Percentiles rank a stretch among this genome's conserved stretches.
Evolutionary conservation across 2,888 invertebrate species (phyloP).

Genomic region (Dolichopus griseipennis): DNA sequence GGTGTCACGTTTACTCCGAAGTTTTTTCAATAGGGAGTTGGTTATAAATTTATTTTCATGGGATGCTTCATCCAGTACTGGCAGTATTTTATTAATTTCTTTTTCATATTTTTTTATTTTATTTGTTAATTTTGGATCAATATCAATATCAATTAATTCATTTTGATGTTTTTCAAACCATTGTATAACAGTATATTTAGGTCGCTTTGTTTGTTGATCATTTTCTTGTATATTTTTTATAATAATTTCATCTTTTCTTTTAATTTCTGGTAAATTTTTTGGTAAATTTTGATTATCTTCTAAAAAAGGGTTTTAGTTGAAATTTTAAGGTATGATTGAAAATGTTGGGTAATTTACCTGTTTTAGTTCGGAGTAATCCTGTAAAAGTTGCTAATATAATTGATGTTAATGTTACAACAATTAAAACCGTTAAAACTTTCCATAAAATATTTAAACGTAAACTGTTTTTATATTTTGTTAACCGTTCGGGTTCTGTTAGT

Average conservation of each 20-base stretch:
- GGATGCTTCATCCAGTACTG: background rate
- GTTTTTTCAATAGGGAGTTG: background rate
- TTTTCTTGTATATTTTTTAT: too few relatives aligned
- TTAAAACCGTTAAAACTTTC: background rate
- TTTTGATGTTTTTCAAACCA: background rate
- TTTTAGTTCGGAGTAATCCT: background rate
- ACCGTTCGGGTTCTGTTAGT: background rate
- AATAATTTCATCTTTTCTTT: too few relatives aligned
- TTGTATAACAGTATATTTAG: background rate
- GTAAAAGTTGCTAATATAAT: background rate
- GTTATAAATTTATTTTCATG: slow-evolving; percentile 10
- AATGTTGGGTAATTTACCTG: background rate
- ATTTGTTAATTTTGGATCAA: background rate
- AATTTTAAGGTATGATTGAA: too few relatives aligned
- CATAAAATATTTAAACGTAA: background rate
- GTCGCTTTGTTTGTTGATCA: background rate
- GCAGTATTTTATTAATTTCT: background rate
- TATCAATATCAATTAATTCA: background rate
- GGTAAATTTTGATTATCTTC: too few relatives aligned
- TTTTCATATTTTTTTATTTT: background rate
- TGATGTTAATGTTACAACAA: background rate
- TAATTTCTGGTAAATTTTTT: too few relatives aligned
- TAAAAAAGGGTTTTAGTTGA: too few relatives aligned
- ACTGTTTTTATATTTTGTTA: background rate
- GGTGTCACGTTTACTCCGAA: background rate